phyloP scores from a whole-genome alignment of 2,113 vertebrate genomes.

The Choloepus hoffmanni region DNA sequence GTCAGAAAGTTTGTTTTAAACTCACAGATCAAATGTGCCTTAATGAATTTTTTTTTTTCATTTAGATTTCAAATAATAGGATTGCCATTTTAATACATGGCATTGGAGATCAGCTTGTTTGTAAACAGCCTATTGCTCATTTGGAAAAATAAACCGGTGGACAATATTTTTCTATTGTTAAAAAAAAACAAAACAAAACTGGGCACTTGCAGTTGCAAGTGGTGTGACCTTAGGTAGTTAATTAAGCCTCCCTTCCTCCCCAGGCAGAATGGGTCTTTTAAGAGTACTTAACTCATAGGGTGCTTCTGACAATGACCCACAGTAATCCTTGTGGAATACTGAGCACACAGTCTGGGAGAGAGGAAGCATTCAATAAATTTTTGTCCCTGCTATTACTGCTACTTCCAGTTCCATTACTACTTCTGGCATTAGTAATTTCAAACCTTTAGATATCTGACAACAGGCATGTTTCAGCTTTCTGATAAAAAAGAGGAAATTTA shows the following conservation, averaged over 20 bases:
- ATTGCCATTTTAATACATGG: too few relatives aligned
- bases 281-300: background rate
- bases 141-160: too few relatives aligned
- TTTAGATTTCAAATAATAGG: too few relatives aligned
- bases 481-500: background rate
- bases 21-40: too few relatives aligned
- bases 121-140: too few relatives aligned
- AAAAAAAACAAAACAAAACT: background rate
- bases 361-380: background rate
- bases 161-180: too few relatives aligned
- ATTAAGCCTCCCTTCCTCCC: background rate
- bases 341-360: background rate
- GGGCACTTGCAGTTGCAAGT: too few relatives aligned
- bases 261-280: background rate
- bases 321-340: fast-evolving
- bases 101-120: too few relatives aligned
- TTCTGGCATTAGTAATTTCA: background rate
- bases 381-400: background rate
- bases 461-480: background rate
- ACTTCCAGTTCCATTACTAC: background rate
- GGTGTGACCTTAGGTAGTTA: background rate
- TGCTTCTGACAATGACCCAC: background rate
- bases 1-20: too few relatives aligned
- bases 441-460: background rate
- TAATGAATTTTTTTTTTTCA: too few relatives aligned